Base-by-base conservation (phyloP, 2,888 invertebrate genomes). In the Clistopyga incitator region DNA sequence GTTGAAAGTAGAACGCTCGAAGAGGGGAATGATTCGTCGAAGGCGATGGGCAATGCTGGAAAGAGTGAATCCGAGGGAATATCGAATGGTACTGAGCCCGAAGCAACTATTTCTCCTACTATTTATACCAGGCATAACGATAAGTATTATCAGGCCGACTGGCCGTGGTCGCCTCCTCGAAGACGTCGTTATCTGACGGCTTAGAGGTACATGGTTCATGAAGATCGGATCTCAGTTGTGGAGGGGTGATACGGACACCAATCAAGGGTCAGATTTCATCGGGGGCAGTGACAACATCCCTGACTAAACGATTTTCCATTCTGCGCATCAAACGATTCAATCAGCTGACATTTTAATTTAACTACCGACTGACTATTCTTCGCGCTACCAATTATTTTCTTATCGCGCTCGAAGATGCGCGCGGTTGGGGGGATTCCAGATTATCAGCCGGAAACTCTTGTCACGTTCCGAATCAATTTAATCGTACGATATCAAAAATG, bases 61-160 rank as follows among this genome's bases (percentile, higher is more conserved):
- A 50, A 18, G 20, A 47, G 65, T 56, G 74, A 75, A 64, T 75
- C 74, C 59, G 72, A 18, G 23, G 82, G 82, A 88, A 78, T 78
- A 86, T 88, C 84, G 81, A 29, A 78, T 78, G 84, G 85, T 90
- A 92, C 92, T 92, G 91, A 90, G 87, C 87, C 85, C 87, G 88
- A 87, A 88, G 85, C 84, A 87, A 90, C 87, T 89, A 90, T 91
- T 91, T 87, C 38, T 87, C 81, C 87, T 89, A 89, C 87, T 92
- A 92, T 91, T 92, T 92, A 92, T 92, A 92, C 85, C 88, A 87
- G 68, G 83, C 20, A 54, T 13, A 45, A 65, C 87, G 92, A 92
- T 92, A 92, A 92, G 89, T 90, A 87, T 88, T 92, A 92, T 92
- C 92, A 91, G 90, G 76, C 87, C 80, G 86, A 83, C 84, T 88